Conservation (phyloP, 1,140 invertebrate genomes). For the Neomicropteryx cornuta region DNA sequence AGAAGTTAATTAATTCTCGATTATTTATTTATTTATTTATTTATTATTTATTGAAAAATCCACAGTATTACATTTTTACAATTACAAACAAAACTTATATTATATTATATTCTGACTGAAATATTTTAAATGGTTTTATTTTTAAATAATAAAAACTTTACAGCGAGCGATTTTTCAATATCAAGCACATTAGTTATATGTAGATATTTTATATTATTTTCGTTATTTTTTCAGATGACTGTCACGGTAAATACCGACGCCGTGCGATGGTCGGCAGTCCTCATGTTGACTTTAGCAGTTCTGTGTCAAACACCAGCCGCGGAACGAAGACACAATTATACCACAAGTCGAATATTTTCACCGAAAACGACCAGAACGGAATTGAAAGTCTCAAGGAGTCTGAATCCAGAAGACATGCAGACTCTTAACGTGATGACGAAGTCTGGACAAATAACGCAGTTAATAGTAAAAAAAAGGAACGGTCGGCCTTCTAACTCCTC, state of each 20-base stretch:
- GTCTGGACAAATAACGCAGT: conserved; percentile 59
- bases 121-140: no score
- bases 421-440: conserved; percentile 63
- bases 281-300: conserved; percentile 4
- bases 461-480: conserved; percentile 65
- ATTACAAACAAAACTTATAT: no score
- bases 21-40: no score
- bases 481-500: conserved; percentile 15
- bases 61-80: no score
- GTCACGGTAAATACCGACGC: conserved; percentile 8
- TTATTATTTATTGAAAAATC: no score
- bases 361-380: conserved; percentile 52
- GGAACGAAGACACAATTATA: no score
- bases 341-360: conserved; percentile 28
- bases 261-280: conserved; percentile 9
- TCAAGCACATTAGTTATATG: no score
- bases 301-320: background rate
- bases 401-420: conserved; percentile 61
- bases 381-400: conserved; percentile 62
- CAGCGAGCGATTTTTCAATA: no score
- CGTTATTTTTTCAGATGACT: conserved; percentile 14
- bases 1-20: no score
- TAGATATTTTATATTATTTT: conserved; percentile 4
- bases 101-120: no score
- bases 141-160: no score